These are phyloP conservation scores for Samia ricini DNA, from an alignment of 1,140 invertebrate genomes.

Conservation along the genomic window DNA sequence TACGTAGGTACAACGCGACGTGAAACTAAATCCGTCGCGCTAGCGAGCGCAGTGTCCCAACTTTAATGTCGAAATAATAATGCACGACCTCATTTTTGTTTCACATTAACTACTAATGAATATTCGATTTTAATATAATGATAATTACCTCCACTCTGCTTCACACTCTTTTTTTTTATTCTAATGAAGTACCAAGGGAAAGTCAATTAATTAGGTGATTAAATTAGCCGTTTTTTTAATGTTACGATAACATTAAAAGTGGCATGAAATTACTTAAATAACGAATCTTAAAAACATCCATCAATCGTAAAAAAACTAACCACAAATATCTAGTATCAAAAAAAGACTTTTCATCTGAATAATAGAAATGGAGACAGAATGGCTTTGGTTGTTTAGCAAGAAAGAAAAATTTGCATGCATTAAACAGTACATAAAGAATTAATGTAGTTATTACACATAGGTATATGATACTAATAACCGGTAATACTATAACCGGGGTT, in stretches of 20 bases:
- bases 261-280: not conserved
- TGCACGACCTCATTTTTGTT: constrained; percentile 7
- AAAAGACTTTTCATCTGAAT: no score
- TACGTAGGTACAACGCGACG: constrained; percentile 19
- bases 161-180: constrained; percentile 1
- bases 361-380: no score
- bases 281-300: not conserved
- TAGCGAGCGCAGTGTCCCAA: not conserved
- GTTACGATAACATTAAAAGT: not conserved
- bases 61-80: constrained; percentile 12
- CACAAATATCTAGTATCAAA: no score
- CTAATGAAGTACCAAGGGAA: not conserved
- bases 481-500: no score
- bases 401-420: no score
- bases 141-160: not conserved
- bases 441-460: no score
- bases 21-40: constrained; percentile 48
- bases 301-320: no score
- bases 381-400: no score
- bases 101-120: constrained; percentile 11
- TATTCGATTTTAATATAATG: constrained; percentile 7
- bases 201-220: not conserved
- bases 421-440: no score
- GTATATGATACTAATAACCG: no score
- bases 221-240: not conserved